A percentile compares a stretch with the other conserved stretches of the same genome.
phyloP scores from a whole-genome alignment of 2,888 invertebrate species.

The Dyspetes luteomarginatus region DNA sequence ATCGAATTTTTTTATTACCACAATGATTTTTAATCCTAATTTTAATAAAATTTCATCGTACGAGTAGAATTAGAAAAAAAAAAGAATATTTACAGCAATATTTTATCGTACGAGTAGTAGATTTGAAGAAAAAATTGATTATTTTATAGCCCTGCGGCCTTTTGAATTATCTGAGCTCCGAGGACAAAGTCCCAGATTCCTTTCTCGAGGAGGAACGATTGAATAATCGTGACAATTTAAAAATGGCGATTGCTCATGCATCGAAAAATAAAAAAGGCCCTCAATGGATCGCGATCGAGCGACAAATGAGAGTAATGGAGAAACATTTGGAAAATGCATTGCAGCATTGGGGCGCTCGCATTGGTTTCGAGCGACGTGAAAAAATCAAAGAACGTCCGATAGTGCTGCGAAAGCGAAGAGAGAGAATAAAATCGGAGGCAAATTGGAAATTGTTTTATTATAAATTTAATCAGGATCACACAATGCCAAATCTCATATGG shows the following conservation, averaged over 20 bases:
- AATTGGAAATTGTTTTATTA: conserved; percentile 98
- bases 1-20: too few species aligned
- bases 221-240: conserved; percentile 96
- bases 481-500: conserved; percentile 98
- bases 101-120: not conserved
- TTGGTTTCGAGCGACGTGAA: conserved; percentile 86
- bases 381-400: conserved; percentile 92
- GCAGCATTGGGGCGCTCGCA: conserved; percentile 89
- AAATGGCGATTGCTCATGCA: conserved; percentile 94
- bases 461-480: conserved; percentile 97
- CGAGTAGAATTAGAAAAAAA: too few species aligned
- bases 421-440: conserved; percentile 92
- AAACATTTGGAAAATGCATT: conserved; percentile 91
- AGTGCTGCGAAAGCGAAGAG: conserved; percentile 94
- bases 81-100: too few species aligned
- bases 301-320: conserved; percentile 91
- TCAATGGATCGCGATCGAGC: conserved; percentile 89
- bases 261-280: conserved; percentile 88
- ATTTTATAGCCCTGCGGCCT: conserved; percentile 93
- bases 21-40: too few species aligned
- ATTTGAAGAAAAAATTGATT: too few species aligned
- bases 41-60: too few species aligned
- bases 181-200: conserved; percentile 91
- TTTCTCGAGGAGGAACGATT: conserved; percentile 89
- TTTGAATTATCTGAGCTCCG: conserved; percentile 93